Percentiles rank a stretch among this genome's conserved stretches.
Evolutionary conservation across 2,888 invertebrate species (phyloP).

Genomic region (Pyrochroa serraticornis): DNA sequence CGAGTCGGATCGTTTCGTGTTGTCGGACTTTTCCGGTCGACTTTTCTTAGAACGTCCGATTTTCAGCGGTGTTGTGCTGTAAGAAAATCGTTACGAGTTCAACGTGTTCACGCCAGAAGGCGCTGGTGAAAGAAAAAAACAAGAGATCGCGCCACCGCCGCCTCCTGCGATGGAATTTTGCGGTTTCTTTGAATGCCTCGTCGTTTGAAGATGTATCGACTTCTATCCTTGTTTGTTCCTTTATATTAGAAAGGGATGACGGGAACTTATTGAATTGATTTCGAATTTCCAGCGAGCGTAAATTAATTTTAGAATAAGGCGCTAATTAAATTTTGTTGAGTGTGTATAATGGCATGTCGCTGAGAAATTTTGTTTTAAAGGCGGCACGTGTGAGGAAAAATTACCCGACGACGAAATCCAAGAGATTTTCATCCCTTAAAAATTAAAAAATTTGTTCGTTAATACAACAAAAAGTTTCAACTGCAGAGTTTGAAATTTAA

Average conservation of each 20-base stretch:
- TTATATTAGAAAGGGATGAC: constrained; percentile 20
- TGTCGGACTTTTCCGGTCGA: constrained; percentile 45
- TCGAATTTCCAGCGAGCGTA: constrained; percentile 31
- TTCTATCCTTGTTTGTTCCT: constrained; percentile 45
- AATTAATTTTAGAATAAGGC: constrained; percentile 38
- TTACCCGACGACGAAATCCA: not conserved
- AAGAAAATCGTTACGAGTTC: constrained; percentile 41
- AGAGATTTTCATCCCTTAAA: too few species aligned
- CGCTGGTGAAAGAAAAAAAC: constrained; percentile 37
- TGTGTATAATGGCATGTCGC: constrained; percentile 34
- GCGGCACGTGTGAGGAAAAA: not conserved
- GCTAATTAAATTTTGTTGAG: constrained; percentile 43
- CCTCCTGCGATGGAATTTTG: constrained; percentile 44
- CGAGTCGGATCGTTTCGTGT: constrained; percentile 32
- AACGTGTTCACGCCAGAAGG: constrained; percentile 47
- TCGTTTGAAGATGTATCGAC: constrained; percentile 46
- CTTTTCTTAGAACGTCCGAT: constrained; percentile 44
- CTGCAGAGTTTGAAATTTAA: too few species aligned
- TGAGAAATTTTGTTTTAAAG: not conserved
- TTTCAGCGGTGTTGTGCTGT: constrained; percentile 30
- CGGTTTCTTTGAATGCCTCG: constrained; percentile 56
- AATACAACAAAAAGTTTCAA: too few species aligned
- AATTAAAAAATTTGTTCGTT: too few species aligned
- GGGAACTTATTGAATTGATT: constrained; percentile 29
- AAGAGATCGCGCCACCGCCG: constrained; percentile 18